Conservation (phyloP, 2,797 vertebrate species). For the Iguana delicatissima region DNA sequence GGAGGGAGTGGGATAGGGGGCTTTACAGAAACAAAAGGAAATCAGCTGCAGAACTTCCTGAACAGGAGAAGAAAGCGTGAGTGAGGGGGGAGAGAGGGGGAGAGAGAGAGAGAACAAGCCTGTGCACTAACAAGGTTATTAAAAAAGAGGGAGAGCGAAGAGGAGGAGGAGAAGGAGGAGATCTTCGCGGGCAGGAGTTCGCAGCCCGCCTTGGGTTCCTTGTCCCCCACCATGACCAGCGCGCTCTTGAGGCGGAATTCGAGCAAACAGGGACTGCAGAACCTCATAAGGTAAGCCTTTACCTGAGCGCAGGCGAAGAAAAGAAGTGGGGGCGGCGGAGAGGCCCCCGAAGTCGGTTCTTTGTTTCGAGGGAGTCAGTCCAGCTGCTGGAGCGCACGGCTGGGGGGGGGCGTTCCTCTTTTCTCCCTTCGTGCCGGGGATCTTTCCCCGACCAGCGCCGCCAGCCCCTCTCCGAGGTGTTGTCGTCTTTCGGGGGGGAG, state of each 20-base stretch:
- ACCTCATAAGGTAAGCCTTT: conserved; percentile 88
- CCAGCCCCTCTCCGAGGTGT: neutral
- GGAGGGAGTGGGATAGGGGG: conserved; percentile 61
- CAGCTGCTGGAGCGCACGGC: neutral
- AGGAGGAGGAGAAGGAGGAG: neutral
- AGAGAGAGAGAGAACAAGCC: neutral
- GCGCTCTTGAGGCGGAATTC: conserved; percentile 83
- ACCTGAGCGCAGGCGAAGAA: conserved; percentile 32
- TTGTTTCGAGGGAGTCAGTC: conserved; percentile 9
- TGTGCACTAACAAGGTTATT: neutral
- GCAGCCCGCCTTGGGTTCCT: conserved; percentile 14
- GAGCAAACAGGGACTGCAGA: conserved; percentile 86
- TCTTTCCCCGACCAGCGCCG: neutral
- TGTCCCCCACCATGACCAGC: conserved; percentile 79
- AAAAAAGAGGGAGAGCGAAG: neutral
- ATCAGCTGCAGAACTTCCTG: conserved; percentile 74
- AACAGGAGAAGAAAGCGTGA: conserved; percentile 38
- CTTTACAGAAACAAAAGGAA: conserved; percentile 76
- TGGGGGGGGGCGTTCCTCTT: neutral
- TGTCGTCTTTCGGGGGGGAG: fast-evolving
- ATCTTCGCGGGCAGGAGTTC: conserved; percentile 46
- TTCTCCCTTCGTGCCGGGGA: neutral
- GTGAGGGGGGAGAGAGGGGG: neutral
- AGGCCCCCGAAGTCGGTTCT: neutral
- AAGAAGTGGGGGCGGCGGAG: no score